Evolutionary conservation across 2,797 vertebrate genomes (phyloP).

Genomic region (Xenops minutus): DNA sequence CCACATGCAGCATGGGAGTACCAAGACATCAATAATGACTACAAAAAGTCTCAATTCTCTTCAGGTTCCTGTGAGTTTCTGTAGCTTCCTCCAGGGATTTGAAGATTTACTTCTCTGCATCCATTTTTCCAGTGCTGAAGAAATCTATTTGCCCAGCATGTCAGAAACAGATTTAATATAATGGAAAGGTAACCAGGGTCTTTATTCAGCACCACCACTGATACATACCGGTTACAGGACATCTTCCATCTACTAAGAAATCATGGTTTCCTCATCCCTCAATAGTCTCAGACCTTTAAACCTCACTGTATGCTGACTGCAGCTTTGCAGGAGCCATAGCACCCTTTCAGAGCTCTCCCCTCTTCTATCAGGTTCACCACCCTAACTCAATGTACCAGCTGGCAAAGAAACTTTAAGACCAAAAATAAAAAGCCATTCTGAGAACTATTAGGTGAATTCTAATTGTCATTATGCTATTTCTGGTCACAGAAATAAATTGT

Average conservation of each 20-base stretch:
- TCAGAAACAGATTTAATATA: background rate
- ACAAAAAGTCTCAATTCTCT: background rate
- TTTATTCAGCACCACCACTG: background rate
- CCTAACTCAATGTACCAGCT: background rate
- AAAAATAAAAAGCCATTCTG: background rate
- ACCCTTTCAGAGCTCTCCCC: background rate
- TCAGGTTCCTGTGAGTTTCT: background rate
- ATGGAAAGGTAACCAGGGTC: background rate
- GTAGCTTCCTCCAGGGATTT: background rate
- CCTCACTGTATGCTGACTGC: too few species aligned
- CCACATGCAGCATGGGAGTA: accelerated
- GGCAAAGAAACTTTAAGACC: background rate
- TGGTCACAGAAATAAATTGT: background rate
- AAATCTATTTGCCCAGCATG: background rate
- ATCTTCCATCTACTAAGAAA: background rate
- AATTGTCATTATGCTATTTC: background rate
- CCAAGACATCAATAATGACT: accelerated
- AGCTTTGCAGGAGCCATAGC: background rate
- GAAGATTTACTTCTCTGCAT: background rate
- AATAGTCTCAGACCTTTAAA: background rate
- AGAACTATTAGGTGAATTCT: background rate
- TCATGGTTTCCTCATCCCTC: background rate
- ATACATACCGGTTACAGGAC: background rate
- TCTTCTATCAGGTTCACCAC: background rate
- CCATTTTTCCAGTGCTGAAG: background rate